phyloP scores from a whole-genome alignment of 2,888 invertebrate species.

The Gonocerus acuteangulatus region DNA sequence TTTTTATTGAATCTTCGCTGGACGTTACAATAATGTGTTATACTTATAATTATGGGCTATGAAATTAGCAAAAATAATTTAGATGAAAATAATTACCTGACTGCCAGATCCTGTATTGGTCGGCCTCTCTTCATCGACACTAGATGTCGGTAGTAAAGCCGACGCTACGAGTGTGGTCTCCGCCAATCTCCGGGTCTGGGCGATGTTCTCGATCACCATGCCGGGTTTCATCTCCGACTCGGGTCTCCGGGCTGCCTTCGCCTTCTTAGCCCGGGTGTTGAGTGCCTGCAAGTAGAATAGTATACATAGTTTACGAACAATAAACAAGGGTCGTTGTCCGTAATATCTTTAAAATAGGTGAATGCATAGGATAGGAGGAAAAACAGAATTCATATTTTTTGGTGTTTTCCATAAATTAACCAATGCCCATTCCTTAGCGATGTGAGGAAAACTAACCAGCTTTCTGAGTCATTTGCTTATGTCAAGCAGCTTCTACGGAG shows the following conservation, averaged over 20 bases:
- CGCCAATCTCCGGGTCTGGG: slow-evolving; percentile 66
- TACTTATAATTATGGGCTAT: too few species aligned
- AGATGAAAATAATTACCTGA: slow-evolving; percentile 49
- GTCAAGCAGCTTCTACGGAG: too few species aligned
- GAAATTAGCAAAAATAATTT: too few species aligned
- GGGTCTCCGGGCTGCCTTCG: slow-evolving; percentile 70
- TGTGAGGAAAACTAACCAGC: too few species aligned
- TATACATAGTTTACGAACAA: neutral
- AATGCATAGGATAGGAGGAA: neutral
- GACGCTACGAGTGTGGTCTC: slow-evolving; percentile 53
- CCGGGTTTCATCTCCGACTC: slow-evolving; percentile 66
- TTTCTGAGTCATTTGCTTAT: too few species aligned
- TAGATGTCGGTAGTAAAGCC: slow-evolving; percentile 50
- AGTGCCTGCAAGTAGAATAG: slow-evolving; percentile 57
- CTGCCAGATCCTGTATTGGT: slow-evolving; percentile 87
- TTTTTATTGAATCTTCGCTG: too few species aligned
- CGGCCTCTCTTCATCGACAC: slow-evolving; percentile 59
- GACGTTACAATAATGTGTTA: too few species aligned
- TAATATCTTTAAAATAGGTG: neutral
- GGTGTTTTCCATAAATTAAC: too few species aligned
- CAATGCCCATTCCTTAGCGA: too few species aligned
- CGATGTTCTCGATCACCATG: slow-evolving; percentile 83
- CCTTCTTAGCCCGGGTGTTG: slow-evolving; percentile 73
- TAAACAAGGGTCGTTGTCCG: neutral
- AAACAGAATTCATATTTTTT: neutral